A percentile compares a stretch with the other conserved stretches of the same genome.
Evolutionary conservation across 2,797 vertebrate species (phyloP).

Genomic region (Hybognathus amarus): DNA sequence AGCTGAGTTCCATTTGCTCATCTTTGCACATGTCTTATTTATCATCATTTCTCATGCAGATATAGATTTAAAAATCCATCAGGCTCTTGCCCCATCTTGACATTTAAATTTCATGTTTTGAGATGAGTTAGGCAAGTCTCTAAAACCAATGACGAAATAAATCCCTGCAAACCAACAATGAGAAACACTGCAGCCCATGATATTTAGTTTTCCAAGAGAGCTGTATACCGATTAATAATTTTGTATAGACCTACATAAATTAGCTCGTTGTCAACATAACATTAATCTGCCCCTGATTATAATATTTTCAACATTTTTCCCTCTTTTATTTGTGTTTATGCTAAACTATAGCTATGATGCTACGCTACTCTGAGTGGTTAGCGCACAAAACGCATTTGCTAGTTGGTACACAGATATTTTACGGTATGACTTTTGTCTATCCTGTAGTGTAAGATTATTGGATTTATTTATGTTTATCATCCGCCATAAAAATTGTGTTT

Average conservation of each 20-base stretch:
- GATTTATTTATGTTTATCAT: constrained; percentile 4
- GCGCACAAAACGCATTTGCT: not conserved
- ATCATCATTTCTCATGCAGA: constrained; percentile 24
- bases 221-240: not conserved
- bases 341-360: not conserved
- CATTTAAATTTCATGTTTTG: constrained; percentile 23
- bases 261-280: not conserved
- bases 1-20: not conserved
- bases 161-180: not conserved
- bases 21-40: constrained; percentile 26
- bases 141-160: not conserved
- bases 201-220: not conserved
- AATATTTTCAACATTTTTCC: not conserved
- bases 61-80: constrained; percentile 5
- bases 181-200: not conserved
- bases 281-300: not conserved
- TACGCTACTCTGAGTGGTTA: not conserved
- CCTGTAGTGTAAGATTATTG: not conserved
- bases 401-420: not conserved
- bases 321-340: not conserved
- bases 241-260: not conserved
- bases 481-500: not conserved
- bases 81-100: constrained; percentile 12
- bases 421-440: not conserved
- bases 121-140: constrained; percentile 2